Base-by-base conservation (phyloP, 1,140 invertebrate species). In the Anoplophora glabripennis region DNA sequence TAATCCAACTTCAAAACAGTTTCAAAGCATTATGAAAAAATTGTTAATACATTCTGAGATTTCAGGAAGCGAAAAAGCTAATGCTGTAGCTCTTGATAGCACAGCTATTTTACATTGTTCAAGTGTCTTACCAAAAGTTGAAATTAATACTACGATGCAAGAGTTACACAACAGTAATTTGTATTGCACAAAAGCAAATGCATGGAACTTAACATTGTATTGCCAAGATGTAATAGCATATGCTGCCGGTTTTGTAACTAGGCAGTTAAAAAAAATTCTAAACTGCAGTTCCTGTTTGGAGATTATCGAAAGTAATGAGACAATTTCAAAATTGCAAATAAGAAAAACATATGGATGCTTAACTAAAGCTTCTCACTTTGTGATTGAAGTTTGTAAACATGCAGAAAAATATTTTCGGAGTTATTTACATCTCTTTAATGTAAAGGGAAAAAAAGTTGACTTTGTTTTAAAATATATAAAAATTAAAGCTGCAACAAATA, bases 1-100 rank as follows among this genome's bases (percentile, higher is more conserved):
- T 52, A 77, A 76, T 59, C 75, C 73, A 7, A 69, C 69, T 12
- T 53, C 48, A 10, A 54, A 41, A 33, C 69, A 77, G 57, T 75
- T 77, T 57, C 56, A 59, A 57, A 38, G 35, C 8, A 61, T 56
- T 14, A 64, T 64, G 35, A 68, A 64, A 57, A 49, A 52, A 15
- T 37, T 65, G 37, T 28, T 65, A 7, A 40, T 64, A 28, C 34
- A 53, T 8, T 40, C 33, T 5, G 58, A 64, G 61, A 57, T 64
- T 10, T 14, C 10, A 15, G 56, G 41, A 11, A 10, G 14, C 0
- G 52, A 54, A 2, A 41, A 4, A 5, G 61, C 57, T 35, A 63
- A 63, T 42, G 40, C 45, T 15, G 48, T 49, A 14, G 18, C 21
- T 54, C 18, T 63, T 7, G 49, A 63, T 2, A 33, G 12, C 1